Evolutionary conservation across 2,888 invertebrate species (phyloP), one percentile per base, ranked within the genome.

Genomic region (Agonum fuliginosum): DNA sequence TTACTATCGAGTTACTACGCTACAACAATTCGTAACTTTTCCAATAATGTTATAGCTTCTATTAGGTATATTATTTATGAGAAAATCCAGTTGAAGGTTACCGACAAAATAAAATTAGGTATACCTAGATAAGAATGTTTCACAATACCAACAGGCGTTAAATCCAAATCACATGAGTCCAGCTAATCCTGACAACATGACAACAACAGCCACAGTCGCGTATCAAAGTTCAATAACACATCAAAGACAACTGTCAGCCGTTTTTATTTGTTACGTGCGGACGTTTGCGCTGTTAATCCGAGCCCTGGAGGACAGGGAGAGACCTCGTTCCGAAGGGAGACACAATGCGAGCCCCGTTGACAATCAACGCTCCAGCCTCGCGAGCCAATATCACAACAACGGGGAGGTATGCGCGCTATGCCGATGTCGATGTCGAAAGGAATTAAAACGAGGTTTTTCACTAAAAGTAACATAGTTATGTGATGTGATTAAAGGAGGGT

Each of bases 241-340:
- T 72, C 72, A 72, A 72, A 72, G 72, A 51, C 72, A 72, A 72
- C 72, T 72, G 72, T 54, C 72, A 72, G 58, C 72, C 58, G 72
- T 22, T 72, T 72, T 72, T 54, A 72, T 72, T 71, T 70, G 70
- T 58, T 54, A 72, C 54, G 46, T 67, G 48, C 24, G 72, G 37
- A 58, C 37, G 72, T 58, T 24, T 54, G 37, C 51, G 58, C 54
- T 72, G 72, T 72, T 72, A 72, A 72, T 72, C 72, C 22, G 71
- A 71, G 58, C 58, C 72, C 72, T 27, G 8, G 69, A 2, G 34
- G n/a, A n/a, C n/a, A 43, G 43, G 46, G 70, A 17, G 43, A 54
- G n/a, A 54, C 14, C 20, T 8, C 54, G 20, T 17, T 12, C n/a
- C n/a, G n/a, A n/a, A 62, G 10, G 27, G 30, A 14, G 10, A 17